Conservation (phyloP, 2,888 invertebrate species). For the Lumbricus terrestris region DNA sequence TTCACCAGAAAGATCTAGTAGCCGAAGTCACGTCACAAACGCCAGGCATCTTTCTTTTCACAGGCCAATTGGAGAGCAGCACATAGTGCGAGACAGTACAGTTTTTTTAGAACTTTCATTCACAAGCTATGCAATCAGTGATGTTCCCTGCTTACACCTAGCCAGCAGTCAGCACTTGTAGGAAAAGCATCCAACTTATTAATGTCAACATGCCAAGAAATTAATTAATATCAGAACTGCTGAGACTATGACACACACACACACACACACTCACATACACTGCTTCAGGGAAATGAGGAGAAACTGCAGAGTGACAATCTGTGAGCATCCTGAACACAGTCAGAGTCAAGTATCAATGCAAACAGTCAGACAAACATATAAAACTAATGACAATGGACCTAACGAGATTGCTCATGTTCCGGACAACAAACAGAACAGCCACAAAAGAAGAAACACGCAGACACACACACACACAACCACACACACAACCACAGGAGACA, state of each 20-base stretch:
- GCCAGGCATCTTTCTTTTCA: not conserved
- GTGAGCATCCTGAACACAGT: not conserved
- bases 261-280: not conserved
- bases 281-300: not conserved
- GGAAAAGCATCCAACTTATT: not conserved
- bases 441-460: not conserved
- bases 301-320: not conserved
- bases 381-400: not conserved
- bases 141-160: not conserved
- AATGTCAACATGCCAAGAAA: too few species aligned
- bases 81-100: not conserved
- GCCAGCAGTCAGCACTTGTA: not conserved
- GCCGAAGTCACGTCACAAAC: not conserved
- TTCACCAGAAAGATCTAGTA: not conserved
- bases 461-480: not conserved
- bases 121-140: not conserved
- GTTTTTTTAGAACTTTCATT: not conserved
- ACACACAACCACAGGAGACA: not conserved
- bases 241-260: too few species aligned
- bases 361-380: not conserved
- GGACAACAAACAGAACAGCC: not conserved
- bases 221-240: not conserved
- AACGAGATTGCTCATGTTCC: not conserved
- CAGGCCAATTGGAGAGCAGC: not conserved
- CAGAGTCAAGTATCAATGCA: not conserved